Conservation (phyloP, 2,797 vertebrate species). For the Cryptoblepharus egeriae region DNA sequence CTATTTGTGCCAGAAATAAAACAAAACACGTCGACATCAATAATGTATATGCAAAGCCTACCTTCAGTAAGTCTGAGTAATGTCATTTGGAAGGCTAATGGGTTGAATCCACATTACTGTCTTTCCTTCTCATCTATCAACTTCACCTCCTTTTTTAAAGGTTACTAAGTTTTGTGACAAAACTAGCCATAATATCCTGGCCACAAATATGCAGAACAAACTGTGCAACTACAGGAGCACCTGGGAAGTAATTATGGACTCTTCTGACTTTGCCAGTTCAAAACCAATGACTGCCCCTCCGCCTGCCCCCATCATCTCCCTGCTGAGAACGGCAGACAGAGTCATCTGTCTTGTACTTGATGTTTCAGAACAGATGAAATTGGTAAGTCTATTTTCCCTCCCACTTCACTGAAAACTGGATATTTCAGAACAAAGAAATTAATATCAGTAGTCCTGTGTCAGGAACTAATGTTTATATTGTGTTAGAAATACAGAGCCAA, state of each 20-base stretch:
- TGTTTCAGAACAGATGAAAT: slow-evolving; percentile 76
- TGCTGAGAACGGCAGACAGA: slow-evolving; percentile 71
- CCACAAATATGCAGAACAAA: slow-evolving; percentile 78
- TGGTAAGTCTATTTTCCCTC: slow-evolving; percentile 48
- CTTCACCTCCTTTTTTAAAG: slow-evolving; percentile 54
- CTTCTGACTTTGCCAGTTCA: slow-evolving; percentile 69
- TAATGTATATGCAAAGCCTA: slow-evolving; percentile 76
- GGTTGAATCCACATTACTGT: not conserved
- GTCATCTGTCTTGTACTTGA: slow-evolving; percentile 78
- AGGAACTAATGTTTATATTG: too few relatives aligned
- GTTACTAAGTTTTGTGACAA: slow-evolving; percentile 75
- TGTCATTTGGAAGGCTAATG: not conserved
- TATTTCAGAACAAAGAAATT: too few relatives aligned
- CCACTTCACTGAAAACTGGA: not conserved
- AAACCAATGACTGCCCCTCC: slow-evolving; percentile 53
- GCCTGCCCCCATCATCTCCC: slow-evolving; percentile 56
- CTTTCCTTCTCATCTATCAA: not conserved
- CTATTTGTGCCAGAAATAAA: slow-evolving; percentile 62
- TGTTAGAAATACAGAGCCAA: too few relatives aligned
- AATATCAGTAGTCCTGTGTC: too few relatives aligned
- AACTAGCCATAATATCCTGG: slow-evolving; percentile 74
- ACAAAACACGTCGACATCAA: slow-evolving; percentile 62
- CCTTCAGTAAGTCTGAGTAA: slow-evolving; percentile 71
- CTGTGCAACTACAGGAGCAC: slow-evolving; percentile 74
- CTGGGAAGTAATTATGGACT: slow-evolving; percentile 76